Evolutionary conservation across 2,797 vertebrate genomes (phyloP).

Genomic region (Xenentodon cancila): DNA sequence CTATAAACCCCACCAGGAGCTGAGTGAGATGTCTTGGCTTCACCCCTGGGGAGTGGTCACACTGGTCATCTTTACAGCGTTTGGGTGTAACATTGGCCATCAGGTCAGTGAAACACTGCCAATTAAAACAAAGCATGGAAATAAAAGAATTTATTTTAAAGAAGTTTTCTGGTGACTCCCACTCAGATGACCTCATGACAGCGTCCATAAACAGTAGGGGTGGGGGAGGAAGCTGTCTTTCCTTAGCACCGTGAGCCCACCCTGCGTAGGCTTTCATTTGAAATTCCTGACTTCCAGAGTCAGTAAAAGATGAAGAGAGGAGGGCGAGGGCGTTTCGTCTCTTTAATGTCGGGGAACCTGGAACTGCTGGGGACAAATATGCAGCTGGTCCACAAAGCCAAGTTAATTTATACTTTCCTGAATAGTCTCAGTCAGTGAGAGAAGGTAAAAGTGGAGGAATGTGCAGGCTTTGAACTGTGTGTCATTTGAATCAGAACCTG

Average conservation of each 20-base stretch:
- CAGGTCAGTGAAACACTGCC: neutral
- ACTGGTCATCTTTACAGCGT: neutral
- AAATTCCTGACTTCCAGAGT: slow-evolving; percentile 56
- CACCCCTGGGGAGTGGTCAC: neutral
- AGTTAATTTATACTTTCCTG: slow-evolving; percentile 25
- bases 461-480: slow-evolving; percentile 1
- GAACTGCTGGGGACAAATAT: slow-evolving; percentile 37
- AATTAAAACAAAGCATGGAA: neutral
- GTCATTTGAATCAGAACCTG: neutral
- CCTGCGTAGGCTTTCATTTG: slow-evolving; percentile 46
- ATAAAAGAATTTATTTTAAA: neutral
- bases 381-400: slow-evolving; percentile 45
- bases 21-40: neutral
- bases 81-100: neutral
- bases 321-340: neutral
- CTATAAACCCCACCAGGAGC: neutral
- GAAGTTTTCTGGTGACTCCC: slow-evolving; percentile 21
- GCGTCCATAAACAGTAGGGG: slow-evolving; percentile 63
- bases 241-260: slow-evolving; percentile 60
- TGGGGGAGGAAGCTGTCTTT: slow-evolving; percentile 68
- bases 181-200: slow-evolving; percentile 63
- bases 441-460: slow-evolving; percentile 8
- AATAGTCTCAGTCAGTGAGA: slow-evolving; percentile 28
- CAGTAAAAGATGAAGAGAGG: slow-evolving; percentile 43
- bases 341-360: slow-evolving; percentile 40